A percentile compares a stretch with the other conserved stretches of the same genome.
Conservation (phyloP, 2,797 vertebrate genomes). For the Galaxias olidus region DNA sequence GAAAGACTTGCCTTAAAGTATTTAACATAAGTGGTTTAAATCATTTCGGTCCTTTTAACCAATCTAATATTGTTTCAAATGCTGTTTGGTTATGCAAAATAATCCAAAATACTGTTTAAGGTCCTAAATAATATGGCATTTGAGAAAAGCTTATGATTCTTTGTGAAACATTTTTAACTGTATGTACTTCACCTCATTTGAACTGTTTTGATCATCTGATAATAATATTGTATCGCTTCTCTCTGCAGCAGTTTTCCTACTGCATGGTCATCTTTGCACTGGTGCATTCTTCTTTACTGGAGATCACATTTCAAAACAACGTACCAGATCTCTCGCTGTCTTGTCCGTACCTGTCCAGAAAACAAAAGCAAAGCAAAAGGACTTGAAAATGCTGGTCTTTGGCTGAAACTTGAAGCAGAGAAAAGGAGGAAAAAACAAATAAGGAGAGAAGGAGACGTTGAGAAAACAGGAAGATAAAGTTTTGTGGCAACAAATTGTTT, state of each 20-base stretch:
- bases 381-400: constrained; percentile 43
- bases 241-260: constrained; percentile 15
- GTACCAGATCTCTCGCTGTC: constrained; percentile 46
- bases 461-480: background rate
- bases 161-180: constrained; percentile 9
- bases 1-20: constrained; percentile 7
- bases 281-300: constrained; percentile 48
- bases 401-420: constrained; percentile 35
- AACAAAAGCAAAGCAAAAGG: constrained; percentile 52
- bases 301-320: constrained; percentile 78
- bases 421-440: background rate
- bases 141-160: background rate
- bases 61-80: background rate
- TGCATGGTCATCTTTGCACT: constrained; percentile 57
- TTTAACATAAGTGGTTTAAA: constrained; percentile 7
- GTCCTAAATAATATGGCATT: background rate
- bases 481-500: constrained; percentile 20
- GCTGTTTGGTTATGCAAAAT: constrained; percentile 26
- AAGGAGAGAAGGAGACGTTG: background rate
- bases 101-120: background rate
- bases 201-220: constrained; percentile 14
- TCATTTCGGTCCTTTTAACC: background rate
- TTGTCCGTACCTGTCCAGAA: constrained; percentile 74
- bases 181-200: constrained; percentile 19
- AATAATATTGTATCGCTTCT: constrained; percentile 30